Evolutionary conservation across 2,797 vertebrate genomes (phyloP).

Genomic region (Argentina silus): DNA sequence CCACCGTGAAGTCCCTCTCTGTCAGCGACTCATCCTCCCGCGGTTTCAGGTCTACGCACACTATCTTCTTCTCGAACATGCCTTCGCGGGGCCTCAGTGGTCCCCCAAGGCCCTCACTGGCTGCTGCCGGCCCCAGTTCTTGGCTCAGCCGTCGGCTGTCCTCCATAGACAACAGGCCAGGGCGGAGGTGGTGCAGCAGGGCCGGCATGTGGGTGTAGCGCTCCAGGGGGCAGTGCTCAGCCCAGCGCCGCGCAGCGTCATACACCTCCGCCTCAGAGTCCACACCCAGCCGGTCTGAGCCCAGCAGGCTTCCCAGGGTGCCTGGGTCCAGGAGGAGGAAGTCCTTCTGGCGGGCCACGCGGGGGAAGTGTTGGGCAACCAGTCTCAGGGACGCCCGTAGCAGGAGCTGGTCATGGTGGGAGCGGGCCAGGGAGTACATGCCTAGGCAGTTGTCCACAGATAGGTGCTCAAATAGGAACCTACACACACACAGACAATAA

Average conservation of each 20-base stretch:
- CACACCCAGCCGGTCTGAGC: constrained; percentile 82
- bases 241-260: constrained; percentile 81
- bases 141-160: constrained; percentile 75
- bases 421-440: constrained; percentile 84
- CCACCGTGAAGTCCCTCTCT: constrained; percentile 73
- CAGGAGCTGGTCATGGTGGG: constrained; percentile 83
- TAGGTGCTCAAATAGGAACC: constrained; percentile 79
- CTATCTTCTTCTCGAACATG: constrained; percentile 86
- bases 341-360: constrained; percentile 80
- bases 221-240: constrained; percentile 75
- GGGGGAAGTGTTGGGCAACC: constrained; percentile 83
- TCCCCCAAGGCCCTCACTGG: constrained; percentile 71
- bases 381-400: constrained; percentile 79
- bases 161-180: constrained; percentile 77
- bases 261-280: constrained; percentile 82
- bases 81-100: constrained; percentile 81
- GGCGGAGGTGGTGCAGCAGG: constrained; percentile 77
- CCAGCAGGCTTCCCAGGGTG: constrained; percentile 80
- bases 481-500: constrained; percentile 29
- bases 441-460: constrained; percentile 84
- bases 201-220: constrained; percentile 79
- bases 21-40: constrained; percentile 73
- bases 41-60: constrained; percentile 82
- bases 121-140: constrained; percentile 73
- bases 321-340: constrained; percentile 82